phyloP scores from a whole-genome alignment of 2,888 invertebrate genomes.

The Hirtodrosophila alboralis region DNA sequence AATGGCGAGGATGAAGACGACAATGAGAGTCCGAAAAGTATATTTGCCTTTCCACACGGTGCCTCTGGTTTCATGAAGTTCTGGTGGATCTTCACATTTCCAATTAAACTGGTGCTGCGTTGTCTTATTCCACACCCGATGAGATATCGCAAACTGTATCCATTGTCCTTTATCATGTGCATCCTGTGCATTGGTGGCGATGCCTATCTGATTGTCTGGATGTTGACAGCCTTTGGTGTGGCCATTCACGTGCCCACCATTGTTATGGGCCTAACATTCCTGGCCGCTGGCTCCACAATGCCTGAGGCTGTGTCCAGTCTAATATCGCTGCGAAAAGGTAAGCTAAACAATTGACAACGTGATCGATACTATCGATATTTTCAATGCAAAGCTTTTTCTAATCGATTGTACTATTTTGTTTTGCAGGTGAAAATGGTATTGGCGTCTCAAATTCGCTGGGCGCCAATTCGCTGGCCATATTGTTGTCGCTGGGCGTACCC shows the following conservation, averaged over 20 bases:
- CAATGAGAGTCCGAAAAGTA: constrained; percentile 69
- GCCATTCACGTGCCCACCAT: constrained; percentile 93
- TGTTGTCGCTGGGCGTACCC: constrained; percentile 92
- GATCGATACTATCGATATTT: too few relatives aligned
- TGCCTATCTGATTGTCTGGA: constrained; percentile 96
- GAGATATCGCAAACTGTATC: constrained; percentile 87
- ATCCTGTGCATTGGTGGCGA: constrained; percentile 93
- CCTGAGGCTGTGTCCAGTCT: constrained; percentile 92
- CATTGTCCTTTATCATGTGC: constrained; percentile 93
- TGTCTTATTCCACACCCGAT: constrained; percentile 90
- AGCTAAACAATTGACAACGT: constrained; percentile 9
- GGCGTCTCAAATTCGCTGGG: constrained; percentile 94
- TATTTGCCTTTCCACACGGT: constrained; percentile 85
- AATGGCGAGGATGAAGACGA: constrained; percentile 65
- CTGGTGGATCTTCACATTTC: constrained; percentile 90
- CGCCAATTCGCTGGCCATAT: constrained; percentile 93
- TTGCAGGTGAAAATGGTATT: constrained; percentile 91
- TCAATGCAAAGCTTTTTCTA: too few relatives aligned
- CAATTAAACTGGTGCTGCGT: constrained; percentile 87
- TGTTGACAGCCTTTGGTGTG: constrained; percentile 93
- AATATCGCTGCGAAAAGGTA: constrained; percentile 94
- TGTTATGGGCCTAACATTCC: constrained; percentile 95
- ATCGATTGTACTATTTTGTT: constrained; percentile 25
- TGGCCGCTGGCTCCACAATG: constrained; percentile 95
- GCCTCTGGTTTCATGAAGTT: constrained; percentile 67